phyloP scores from a whole-genome alignment of 2,888 invertebrate species.

The Andrena marginata region DNA sequence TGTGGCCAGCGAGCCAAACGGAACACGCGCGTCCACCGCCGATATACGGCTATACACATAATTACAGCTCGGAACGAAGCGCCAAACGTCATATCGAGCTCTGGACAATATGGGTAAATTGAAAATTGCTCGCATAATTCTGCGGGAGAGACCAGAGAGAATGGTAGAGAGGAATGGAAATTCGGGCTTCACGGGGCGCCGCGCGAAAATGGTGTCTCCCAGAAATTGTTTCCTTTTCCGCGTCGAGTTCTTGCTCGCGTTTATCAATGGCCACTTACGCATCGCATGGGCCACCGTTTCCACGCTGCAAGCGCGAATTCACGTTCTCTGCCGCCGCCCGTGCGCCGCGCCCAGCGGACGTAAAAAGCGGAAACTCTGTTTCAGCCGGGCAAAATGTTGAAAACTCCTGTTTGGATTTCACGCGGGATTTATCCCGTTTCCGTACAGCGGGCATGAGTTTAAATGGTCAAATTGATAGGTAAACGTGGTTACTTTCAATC shows the following conservation, averaged over 20 bases:
- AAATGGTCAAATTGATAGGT: background rate
- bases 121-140: constrained; percentile 29
- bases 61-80: constrained; percentile 47
- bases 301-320: background rate
- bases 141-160: too few relatives aligned
- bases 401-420: background rate
- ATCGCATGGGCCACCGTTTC: background rate
- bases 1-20: constrained; percentile 39
- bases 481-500: background rate
- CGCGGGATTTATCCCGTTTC: background rate
- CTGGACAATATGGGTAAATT: constrained; percentile 26
- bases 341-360: background rate
- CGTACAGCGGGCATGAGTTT: background rate
- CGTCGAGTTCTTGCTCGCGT: background rate
- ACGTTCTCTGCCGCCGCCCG: background rate
- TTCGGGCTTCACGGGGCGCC: background rate
- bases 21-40: constrained; percentile 23
- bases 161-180: constrained; percentile 4
- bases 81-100: constrained; percentile 10
- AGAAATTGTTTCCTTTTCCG: constrained; percentile 15
- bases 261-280: constrained; percentile 6
- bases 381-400: too few relatives aligned
- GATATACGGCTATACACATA: constrained; percentile 29
- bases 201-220: background rate
- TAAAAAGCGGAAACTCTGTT: background rate